Base-by-base conservation (phyloP, 2,113 vertebrate species). In the Charina bottae region DNA sequence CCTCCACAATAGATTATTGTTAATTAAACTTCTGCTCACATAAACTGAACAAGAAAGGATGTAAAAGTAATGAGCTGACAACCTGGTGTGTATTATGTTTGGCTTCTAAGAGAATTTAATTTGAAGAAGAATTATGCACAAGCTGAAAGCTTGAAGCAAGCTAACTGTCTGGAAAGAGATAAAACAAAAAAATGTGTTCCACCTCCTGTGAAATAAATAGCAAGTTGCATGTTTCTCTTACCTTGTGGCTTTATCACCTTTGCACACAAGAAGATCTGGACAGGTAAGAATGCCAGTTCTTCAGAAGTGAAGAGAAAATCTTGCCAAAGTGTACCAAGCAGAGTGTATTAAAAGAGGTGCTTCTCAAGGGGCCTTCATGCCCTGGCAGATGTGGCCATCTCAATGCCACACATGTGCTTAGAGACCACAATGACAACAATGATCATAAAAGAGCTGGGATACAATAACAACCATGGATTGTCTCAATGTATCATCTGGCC, bases 31-130 rank as follows among this genome's bases (percentile, higher is more conserved):
- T 95, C 96, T 96, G 95, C 96, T 96, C 96, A 96, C 95, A 97
- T 97, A 98, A 98, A 98, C 97, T 97, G 97, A 97, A 97, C 95
- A 97, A 97, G 97, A 96, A 97, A 97, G 96, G 94, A 97, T 97
- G 96, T 98, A 97, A 97, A 98, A 98, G 97, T 97, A 98, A 97
- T 98, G 97, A 97, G 97, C 96, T 97, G 97, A 98, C 97, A 97
- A 97, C 96, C 96, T 59, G 23, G 95, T 96, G 96, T 97, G 97
- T 97, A 96, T 97, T 97, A 97, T 97, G 95, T 49, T 94, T 96
- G 96, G 96, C 97, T 97, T 97, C 97, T 96, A 97, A 96, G 96
- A 97, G 97, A 98, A 97, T 97, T 98, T 97, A 97, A 98, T 98
- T 98, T 97, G 97, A 96, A 96, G 96, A 97, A 98, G 97, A 98